These are phyloP conservation scores for Chauna torquata DNA, from an alignment of 2,113 vertebrate genomes.

Conservation along the genomic window DNA sequence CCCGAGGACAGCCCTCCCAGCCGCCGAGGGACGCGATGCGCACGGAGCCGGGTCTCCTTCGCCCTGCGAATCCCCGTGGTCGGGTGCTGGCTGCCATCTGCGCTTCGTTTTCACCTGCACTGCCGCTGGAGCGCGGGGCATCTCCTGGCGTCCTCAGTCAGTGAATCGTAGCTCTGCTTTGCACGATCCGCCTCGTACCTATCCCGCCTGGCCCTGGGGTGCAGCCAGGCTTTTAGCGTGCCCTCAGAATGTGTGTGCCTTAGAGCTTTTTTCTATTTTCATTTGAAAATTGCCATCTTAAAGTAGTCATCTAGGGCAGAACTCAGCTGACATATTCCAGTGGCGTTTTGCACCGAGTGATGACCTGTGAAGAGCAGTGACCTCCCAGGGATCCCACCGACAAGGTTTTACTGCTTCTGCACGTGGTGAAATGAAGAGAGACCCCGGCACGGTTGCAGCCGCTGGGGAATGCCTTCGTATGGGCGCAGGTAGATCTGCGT, in stretches of 20 bases:
- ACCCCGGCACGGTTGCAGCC: neutral
- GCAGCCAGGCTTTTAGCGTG: neutral
- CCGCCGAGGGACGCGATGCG: fast-evolving
- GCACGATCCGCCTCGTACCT: fast-evolving
- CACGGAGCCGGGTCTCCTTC: neutral
- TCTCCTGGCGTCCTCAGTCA: neutral
- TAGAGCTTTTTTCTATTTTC: neutral
- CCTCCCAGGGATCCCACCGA: neutral
- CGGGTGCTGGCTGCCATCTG: neutral
- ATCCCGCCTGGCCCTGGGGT: neutral
- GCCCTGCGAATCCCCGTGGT: fast-evolving
- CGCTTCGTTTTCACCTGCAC: fast-evolving
- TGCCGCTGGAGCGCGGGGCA: neutral
- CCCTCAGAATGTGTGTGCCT: neutral
- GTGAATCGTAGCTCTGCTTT: neutral
- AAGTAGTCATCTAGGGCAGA: neutral
- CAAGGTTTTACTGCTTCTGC: neutral
- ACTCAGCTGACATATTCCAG: neutral
- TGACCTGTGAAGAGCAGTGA: neutral
- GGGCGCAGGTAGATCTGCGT: neutral
- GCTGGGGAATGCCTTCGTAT: neutral
- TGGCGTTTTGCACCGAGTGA: neutral
- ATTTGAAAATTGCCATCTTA: neutral
- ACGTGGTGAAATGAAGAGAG: neutral
- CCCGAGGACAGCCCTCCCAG: neutral